Evolutionary conservation across 2,113 vertebrate species (phyloP).

Genomic region (Acanthochromis polyacanthus): DNA sequence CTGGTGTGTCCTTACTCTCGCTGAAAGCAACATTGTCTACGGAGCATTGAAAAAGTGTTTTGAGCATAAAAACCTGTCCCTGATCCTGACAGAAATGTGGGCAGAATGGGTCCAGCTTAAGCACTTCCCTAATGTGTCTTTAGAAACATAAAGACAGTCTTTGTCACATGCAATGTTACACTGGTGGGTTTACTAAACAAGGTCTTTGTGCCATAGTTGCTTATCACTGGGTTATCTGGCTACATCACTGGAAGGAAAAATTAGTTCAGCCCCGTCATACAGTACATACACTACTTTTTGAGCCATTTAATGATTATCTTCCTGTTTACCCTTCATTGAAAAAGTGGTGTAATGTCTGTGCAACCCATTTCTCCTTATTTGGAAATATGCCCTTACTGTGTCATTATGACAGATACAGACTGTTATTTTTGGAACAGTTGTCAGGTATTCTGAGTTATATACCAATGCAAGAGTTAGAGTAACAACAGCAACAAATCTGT

Average conservation of each 20-base stretch:
- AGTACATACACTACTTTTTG: constrained; percentile 20
- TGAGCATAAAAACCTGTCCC: constrained; percentile 57
- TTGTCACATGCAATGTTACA: constrained; percentile 68
- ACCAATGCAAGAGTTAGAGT: no score
- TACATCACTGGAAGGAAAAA: constrained; percentile 29
- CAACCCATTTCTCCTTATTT: constrained; percentile 35
- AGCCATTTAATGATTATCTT: constrained; percentile 39
- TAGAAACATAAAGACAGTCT: constrained; percentile 56
- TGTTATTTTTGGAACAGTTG: constrained; percentile 7
- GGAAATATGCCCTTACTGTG: constrained; percentile 26
- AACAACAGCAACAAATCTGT: neutral
- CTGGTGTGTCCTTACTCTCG: constrained; percentile 68
- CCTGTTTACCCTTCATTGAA: constrained; percentile 12
- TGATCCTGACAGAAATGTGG: constrained; percentile 63
- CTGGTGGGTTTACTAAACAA: constrained; percentile 37
- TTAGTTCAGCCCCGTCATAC: constrained; percentile 13
- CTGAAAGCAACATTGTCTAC: constrained; percentile 74
- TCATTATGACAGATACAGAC: neutral
- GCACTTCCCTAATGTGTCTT: constrained; percentile 48
- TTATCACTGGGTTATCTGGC: constrained; percentile 44
- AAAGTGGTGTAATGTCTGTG: neutral
- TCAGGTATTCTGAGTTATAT: neutral
- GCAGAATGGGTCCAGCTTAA: constrained; percentile 39
- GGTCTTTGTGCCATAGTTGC: constrained; percentile 37
- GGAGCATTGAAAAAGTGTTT: constrained; percentile 38